Base-by-base conservation (phyloP, 2,797 vertebrate genomes). In the Amniataba percoides region DNA sequence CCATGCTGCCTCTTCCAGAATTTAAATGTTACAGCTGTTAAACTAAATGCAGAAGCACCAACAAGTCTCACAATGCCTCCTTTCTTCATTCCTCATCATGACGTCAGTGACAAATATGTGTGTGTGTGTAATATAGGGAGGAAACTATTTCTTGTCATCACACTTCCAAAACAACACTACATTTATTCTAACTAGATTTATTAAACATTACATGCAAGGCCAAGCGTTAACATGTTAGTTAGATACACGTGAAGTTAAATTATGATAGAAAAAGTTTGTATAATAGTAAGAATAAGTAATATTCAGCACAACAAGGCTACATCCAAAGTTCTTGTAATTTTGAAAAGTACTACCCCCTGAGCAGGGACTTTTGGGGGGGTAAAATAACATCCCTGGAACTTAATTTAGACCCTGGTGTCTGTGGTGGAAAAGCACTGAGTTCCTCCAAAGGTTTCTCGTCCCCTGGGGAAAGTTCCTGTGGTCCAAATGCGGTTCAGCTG, bases 11-110 rank as follows among this genome's bases (percentile, higher is more conserved):
- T 12, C 14, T 45, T 73, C 59, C 63, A 87, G 48, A 67, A 31
- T 76, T 8, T 51, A 43, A 76, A 71, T 19, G 61, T 61, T 77
- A 68, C 21, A 73, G 58, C 42, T 25, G 65, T 73, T 83, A 53
- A 53, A 77, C 27, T 39, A 19, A 23, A 63, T n/a, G 36, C 72
- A 67, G 71, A 69, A 53, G 43, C 52, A 49, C 64, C 46, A 58
- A 69, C 18, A 55, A 39, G 58, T 18, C 34, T 16, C 59, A 81
- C 81, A 73, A 70, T 57, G 68, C 16, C 40, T 48, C 25, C n/a
- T 78, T 80, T 84, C 66, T 83, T 75, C 9, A 71, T 34, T 59
- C 62, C 7, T 65, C 21, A 39, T 65, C 2, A 5, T 53, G 13
- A 18, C 23, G 43, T 61, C 31, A 19, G 10, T 49, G 42, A 46